Evolutionary conservation across 2,888 invertebrate genomes (phyloP), one percentile per base, ranked within the genome.

Genomic region (Iselma pallidipennis): DNA sequence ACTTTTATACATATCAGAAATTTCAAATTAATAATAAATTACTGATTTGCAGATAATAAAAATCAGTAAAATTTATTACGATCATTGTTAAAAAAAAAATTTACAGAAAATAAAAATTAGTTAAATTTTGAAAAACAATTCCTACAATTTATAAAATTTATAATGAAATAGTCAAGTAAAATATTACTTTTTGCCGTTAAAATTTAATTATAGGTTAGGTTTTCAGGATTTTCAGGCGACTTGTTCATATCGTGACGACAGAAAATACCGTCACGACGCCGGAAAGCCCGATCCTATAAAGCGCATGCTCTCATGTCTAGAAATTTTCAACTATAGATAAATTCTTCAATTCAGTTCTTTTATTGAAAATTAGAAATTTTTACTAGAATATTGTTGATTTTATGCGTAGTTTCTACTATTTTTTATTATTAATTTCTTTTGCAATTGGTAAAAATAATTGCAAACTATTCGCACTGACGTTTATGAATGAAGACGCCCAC

Each of bases 281-380:
- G 12, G 23, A 10, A 5, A 23, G 5, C 12, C n/a, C n/a, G n/a
- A n/a, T n/a, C n/a, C 10, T n/a, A 10, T 10, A 19, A 12, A 45
- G 57, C 61, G 61, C 61, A 61, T 61, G 61, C 57, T 57, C 57
- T 21, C n/a, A 10, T 26, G 49, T 61, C 57, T 53, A 57, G 45
- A 23, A 19, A 45, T 23, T 45, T 23, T 45, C 45, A 45, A n/a
- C n/a, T 28, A 23, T 45, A 21, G 7, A 2, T 2, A 12, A 7
- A 31, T 31, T 31, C n/a, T 31, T 31, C 1, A n/a, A n/a, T n/a
- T n/a, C 12, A 31, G n/a, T n/a, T 31, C 31, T n/a, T n/a, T n/a
- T n/a, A n/a, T n/a, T n/a, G n/a, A n/a, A n/a, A n/a, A n/a, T n/a
- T n/a, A n/a, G n/a, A n/a, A n/a, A n/a, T n/a, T n/a, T n/a, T n/a